Base-by-base conservation (phyloP, 2,888 invertebrate species). In the Epistrophella euchroma region DNA sequence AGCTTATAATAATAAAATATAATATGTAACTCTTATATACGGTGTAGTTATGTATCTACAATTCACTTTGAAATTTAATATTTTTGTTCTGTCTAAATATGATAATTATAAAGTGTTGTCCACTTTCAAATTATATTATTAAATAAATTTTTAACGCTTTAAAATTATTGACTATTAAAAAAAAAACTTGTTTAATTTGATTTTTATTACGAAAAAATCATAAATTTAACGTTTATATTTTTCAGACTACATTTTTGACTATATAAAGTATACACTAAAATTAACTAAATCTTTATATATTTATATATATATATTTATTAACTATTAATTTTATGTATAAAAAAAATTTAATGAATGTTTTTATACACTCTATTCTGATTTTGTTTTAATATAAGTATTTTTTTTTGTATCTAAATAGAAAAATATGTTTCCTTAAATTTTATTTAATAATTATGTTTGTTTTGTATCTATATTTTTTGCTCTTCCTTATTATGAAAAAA, bases 161-260 rank as follows among this genome's bases (percentile, higher is more conserved):
- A 78, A 78, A 78, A 78, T 70, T 83, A 83, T 83, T 78, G 45
- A 70, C 70, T 83, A 73, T 73, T n/a, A 10, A 40, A n/a, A 47
- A 70, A 55, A 73, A 56, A 78, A 74, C 32, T 32, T 60, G 15
- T 60, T 73, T 64, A 55, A 55, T 28, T 43, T 70, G 17, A n/a
- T 22, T 78, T 71, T 22, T 37, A 68, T 66, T 71, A 74, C 55
- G 74, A 28, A 56, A 35, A 56, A 74, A 74, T 66, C 55, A 70
- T 43, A 66, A 75, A 72, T 47, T 50, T 72, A 71, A 64, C 74
- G 22, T 74, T 50, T 85, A 55, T 76, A 72, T 66, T 76, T 66
- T 75, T 85, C 85, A 85, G 85, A 85, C 85, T 85, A 85, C 85
- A 76, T 81, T 85, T 77, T 85, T 81, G 85, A 85, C 85, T 85